Evolutionary conservation across 1,140 invertebrate species (phyloP), one percentile per base, ranked within the genome.

Genomic region (Archivesica marissinica): DNA sequence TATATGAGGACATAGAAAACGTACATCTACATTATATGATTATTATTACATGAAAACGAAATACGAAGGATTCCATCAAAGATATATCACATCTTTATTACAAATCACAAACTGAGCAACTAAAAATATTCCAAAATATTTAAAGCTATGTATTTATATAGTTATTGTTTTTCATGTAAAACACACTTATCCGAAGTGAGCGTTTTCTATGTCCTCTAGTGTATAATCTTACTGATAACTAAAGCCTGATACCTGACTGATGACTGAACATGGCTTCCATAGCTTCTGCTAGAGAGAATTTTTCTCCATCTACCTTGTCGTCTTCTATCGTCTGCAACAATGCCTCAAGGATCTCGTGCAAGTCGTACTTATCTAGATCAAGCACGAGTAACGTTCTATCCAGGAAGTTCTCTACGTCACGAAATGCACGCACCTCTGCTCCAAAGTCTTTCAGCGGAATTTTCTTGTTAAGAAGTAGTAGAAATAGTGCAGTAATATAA

Each of bases 401-500:
- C 25, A 96, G 89, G 88, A 96, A 95, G 85, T 95, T 95, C 78
- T 96, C 95, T 54, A 96, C 95, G 89, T 96, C 95, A 94, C 95
- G 93, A 15, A 94, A 94, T 33, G 95, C 96, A 70, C 95, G 90
- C 35, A 96, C 95, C 91, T 96, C 95, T 3, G 95, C 94, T 11
- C 95, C 95, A 91, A 96, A 96, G 90, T 96, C 95, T 90, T 96
- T 96, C 94, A 96, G 95, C 28, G 95, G 95, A 85, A 96, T 93
- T 90, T 95, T 95, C 95, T 95, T 93, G 11, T 6, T 30, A 25
- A 11, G 52, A 7, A 56, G 6, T 7, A 11, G 6, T 6, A n/a
- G 6, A 56, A 56, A 15, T 4, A 7, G 23, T n/a, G 11, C n/a
- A 56, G 23, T n/a, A 7, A 56, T 56, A 6, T 15, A 56, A 56